Conservation (phyloP, 2,797 vertebrate genomes). For the Octomys mimax region DNA sequence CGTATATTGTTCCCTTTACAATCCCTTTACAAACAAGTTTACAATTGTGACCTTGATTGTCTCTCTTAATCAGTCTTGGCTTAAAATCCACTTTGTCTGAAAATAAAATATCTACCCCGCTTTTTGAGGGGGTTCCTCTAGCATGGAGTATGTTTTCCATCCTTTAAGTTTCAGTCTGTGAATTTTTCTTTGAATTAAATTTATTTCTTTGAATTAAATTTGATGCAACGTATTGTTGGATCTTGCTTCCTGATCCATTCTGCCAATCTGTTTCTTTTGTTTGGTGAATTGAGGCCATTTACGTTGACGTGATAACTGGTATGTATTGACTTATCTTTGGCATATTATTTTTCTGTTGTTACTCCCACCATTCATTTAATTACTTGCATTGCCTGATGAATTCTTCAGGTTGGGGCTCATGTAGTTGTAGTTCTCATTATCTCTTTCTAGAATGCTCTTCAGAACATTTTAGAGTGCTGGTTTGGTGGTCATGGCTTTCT, state of each 20-base stretch:
- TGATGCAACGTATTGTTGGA: background rate
- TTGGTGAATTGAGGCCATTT: background rate
- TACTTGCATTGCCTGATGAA: background rate
- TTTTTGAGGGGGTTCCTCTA: background rate
- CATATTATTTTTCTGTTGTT: background rate
- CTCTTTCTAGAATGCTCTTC: background rate
- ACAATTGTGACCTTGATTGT: background rate
- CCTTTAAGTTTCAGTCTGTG: background rate
- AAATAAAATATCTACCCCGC: background rate
- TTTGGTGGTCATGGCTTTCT: background rate
- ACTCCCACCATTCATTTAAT: background rate
- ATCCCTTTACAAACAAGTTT: too few species aligned
- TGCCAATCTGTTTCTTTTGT: background rate
- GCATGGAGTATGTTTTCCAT: background rate
- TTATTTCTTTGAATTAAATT: background rate
- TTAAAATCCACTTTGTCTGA: background rate
- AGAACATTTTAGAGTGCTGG: background rate
- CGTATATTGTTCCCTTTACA: background rate
- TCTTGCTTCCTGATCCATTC: background rate
- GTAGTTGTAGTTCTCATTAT: background rate
- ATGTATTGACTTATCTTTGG: background rate
- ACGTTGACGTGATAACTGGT: background rate
- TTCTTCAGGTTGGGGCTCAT: background rate
- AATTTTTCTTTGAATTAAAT: background rate
- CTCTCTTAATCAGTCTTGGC: background rate